phyloP scores from a whole-genome alignment of 1,140 invertebrate species.

The Eurosta solidaginis region DNA sequence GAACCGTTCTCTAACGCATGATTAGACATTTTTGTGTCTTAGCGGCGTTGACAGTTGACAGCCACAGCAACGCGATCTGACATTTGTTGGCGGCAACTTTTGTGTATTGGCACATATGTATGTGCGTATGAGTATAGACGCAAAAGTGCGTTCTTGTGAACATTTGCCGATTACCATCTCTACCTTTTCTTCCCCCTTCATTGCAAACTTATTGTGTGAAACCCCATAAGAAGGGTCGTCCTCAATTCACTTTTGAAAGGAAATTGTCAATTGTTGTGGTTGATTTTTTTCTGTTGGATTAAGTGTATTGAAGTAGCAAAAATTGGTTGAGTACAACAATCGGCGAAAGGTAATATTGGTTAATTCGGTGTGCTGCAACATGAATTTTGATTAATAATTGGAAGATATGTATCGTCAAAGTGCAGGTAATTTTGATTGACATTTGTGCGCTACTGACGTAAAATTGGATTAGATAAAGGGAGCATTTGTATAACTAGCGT shows the following conservation, averaged over 20 bases:
- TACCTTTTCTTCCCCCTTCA: not conserved
- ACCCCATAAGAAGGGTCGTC: not conserved
- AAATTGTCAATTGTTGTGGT: constrained; percentile 22
- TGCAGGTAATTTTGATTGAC: constrained; percentile 24
- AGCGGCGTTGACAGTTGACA: constrained; percentile 27
- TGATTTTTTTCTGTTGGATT: not conserved
- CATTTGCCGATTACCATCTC: not conserved
- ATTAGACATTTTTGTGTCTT: constrained; percentile 22
- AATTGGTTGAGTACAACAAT: constrained; percentile 3
- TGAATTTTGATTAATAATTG: constrained; percentile 15
- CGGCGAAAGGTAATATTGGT: not conserved
- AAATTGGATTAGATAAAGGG: not conserved
- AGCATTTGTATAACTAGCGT: not conserved
- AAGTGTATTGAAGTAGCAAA: constrained; percentile 26
- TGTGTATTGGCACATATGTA: not conserved
- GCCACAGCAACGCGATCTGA: constrained; percentile 3
- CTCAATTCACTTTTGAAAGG: not conserved
- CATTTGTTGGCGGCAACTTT: constrained; percentile 14
- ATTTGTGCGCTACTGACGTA: not conserved
- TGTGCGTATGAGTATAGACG: not conserved
- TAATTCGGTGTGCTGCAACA: constrained; percentile 18
- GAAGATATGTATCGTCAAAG: not conserved
- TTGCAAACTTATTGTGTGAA: not conserved
- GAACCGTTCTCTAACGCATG: not conserved
- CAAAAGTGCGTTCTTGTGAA: not conserved